A percentile compares a stretch with the other conserved stretches of the same genome.
Conservation (phyloP, 2,113 vertebrate genomes). For the Puffinus mauretanicus region DNA sequence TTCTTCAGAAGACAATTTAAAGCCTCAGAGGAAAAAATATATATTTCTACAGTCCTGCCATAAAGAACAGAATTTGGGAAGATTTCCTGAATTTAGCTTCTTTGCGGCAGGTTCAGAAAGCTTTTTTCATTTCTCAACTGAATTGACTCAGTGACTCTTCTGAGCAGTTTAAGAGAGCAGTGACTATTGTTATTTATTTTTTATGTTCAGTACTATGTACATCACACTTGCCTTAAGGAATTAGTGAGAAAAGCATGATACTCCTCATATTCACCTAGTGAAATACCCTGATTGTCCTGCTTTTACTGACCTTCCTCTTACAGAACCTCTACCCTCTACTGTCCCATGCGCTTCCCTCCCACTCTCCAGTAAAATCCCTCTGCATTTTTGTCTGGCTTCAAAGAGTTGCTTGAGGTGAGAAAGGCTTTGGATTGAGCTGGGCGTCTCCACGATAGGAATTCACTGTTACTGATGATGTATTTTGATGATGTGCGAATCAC, state of each 20-base stretch:
- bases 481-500: neutral
- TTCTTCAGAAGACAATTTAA: constrained; percentile 20
- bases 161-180: neutral
- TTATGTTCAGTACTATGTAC: neutral
- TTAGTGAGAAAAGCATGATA: neutral
- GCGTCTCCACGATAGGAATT: fast-evolving
- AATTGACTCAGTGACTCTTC: neutral
- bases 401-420: neutral
- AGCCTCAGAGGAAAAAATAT: neutral
- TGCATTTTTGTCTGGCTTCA: neutral
- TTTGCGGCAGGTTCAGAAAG: neutral
- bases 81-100: constrained; percentile 4
- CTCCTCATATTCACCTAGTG: neutral
- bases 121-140: neutral
- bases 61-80: neutral
- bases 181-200: neutral
- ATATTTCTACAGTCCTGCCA: constrained; percentile 1
- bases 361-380: neutral
- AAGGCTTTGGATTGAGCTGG: neutral
- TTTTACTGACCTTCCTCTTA: neutral
- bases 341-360: neutral
- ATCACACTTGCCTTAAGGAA: neutral
- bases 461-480: neutral
- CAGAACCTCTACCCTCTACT: neutral
- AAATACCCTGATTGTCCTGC: neutral